A percentile compares a stretch with the other conserved stretches of the same genome.
phyloP scores from a whole-genome alignment of 2,797 vertebrate species.

The Manis pentadactyla region DNA sequence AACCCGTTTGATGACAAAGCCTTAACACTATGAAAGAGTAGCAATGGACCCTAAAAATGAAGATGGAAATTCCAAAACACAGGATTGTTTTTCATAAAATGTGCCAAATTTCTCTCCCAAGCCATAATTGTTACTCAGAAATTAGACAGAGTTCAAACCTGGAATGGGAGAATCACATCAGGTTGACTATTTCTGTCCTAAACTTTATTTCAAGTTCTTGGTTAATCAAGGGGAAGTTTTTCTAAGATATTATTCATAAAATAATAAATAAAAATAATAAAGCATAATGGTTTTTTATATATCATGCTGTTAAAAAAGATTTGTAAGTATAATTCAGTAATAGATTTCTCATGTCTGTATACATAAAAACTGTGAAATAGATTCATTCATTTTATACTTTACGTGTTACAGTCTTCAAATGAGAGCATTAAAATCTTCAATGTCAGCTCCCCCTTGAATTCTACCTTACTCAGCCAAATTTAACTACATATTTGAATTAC shows the following conservation, averaged over 20 bases:
- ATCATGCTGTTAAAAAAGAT: neutral
- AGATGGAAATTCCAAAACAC: conserved; percentile 51
- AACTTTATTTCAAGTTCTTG: neutral
- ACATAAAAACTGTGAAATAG: neutral
- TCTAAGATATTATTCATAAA: neutral
- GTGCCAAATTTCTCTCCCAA: conserved; percentile 33
- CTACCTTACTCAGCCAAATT: neutral
- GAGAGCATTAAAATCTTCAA: neutral
- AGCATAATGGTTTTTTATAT: neutral
- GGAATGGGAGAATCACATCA: too few relatives aligned
- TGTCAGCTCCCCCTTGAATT: neutral
- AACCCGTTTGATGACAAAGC: conserved; percentile 62
- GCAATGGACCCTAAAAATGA: conserved; percentile 70
- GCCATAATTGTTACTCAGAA: conserved; percentile 31
- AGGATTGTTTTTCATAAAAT: conserved; percentile 65
- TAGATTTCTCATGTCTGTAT: neutral
- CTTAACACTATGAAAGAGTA: conserved; percentile 64
- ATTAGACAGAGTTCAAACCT: neutral
- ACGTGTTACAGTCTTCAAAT: neutral
- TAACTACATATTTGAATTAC: neutral
- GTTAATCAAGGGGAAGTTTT: neutral
- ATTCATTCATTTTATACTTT: neutral
- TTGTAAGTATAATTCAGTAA: neutral
- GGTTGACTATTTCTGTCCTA: neutral
- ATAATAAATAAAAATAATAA: conserved; percentile 1